phyloP scores from a whole-genome alignment of 64 coral and sea anemone species.

The Porites australiensis region DNA sequence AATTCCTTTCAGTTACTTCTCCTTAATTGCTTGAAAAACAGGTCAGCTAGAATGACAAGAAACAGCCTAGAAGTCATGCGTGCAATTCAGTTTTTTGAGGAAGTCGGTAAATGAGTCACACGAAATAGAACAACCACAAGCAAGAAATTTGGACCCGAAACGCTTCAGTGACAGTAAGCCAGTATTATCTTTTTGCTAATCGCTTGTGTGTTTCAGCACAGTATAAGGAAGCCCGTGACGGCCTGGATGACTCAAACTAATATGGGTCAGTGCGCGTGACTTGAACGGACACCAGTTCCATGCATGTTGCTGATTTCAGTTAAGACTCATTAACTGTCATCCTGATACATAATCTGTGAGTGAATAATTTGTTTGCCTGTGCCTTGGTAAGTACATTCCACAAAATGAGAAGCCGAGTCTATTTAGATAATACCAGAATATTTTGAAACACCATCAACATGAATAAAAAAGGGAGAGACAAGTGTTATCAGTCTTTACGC shows the following conservation, averaged over 20 bases:
- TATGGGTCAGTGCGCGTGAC: not conserved
- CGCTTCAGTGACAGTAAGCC: not conserved
- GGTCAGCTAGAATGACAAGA: too few relatives aligned
- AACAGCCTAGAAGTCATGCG: not conserved
- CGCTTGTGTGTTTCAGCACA: not conserved
- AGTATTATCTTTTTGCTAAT: not conserved
- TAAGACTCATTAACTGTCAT: too few relatives aligned
- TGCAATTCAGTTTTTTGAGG: not conserved
- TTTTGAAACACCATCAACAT: too few relatives aligned
- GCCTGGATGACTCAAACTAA: not conserved
- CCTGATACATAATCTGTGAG: too few relatives aligned
- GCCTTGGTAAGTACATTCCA: too few relatives aligned
- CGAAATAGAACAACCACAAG: not conserved
- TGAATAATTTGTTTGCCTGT: too few relatives aligned
- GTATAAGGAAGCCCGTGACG: not conserved
- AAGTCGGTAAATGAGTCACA: not conserved
- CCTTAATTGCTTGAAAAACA: too few relatives aligned
- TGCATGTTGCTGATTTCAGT: not conserved
- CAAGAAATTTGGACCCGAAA: not conserved
- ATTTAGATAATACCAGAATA: too few relatives aligned
- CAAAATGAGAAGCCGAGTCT: too few relatives aligned
- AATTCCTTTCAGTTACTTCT: too few relatives aligned
- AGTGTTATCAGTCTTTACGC: too few relatives aligned
- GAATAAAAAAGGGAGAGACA: too few relatives aligned
- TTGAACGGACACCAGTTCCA: not conserved